These are phyloP conservation scores for Pararge aegeria DNA, from an alignment of 1,140 invertebrate genomes.

Conservation along the genomic window DNA sequence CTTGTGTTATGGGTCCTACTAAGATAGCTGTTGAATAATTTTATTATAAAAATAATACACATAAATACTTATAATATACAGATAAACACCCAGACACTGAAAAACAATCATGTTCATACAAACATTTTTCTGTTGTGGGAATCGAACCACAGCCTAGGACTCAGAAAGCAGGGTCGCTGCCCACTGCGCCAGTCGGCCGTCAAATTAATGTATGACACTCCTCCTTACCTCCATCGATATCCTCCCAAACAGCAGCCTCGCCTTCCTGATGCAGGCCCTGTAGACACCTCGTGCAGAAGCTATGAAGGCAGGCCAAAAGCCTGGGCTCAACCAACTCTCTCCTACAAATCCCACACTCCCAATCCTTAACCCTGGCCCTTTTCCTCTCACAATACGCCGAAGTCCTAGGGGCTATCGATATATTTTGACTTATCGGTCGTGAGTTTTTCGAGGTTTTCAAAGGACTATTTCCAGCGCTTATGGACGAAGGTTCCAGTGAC, in stretches of 20 bases:
- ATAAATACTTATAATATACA: too few species aligned
- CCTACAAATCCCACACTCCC: constrained; percentile 76
- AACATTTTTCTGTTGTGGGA: too few species aligned
- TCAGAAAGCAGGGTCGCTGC: too few species aligned
- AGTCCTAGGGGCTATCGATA: constrained; percentile 49
- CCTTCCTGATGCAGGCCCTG: constrained; percentile 63
- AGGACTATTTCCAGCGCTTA: constrained; percentile 70
- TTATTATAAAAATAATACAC: too few species aligned
- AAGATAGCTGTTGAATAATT: too few species aligned
- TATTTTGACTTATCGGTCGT: constrained; percentile 49
- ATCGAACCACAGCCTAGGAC: too few species aligned
- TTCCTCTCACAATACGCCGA: constrained; percentile 49
- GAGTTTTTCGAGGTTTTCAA: constrained; percentile 39
- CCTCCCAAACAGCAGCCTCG: constrained; percentile 63
- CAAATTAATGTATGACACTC: too few species aligned
- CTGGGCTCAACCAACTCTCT: constrained; percentile 77
- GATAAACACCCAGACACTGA: too few species aligned
- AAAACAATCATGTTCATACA: too few species aligned
- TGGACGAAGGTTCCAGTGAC: constrained; percentile 65
- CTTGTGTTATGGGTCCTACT: too few species aligned
- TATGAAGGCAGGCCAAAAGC: constrained; percentile 81
- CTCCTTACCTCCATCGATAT: constrained; percentile 53
- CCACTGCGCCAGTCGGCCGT: too few species aligned
- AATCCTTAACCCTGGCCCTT: constrained; percentile 50
- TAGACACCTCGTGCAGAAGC: constrained; percentile 81